A percentile compares a stretch with the other conserved stretches of the same genome.
phyloP scores from a whole-genome alignment of 2,888 invertebrate species.

The Philereme vetulata region DNA sequence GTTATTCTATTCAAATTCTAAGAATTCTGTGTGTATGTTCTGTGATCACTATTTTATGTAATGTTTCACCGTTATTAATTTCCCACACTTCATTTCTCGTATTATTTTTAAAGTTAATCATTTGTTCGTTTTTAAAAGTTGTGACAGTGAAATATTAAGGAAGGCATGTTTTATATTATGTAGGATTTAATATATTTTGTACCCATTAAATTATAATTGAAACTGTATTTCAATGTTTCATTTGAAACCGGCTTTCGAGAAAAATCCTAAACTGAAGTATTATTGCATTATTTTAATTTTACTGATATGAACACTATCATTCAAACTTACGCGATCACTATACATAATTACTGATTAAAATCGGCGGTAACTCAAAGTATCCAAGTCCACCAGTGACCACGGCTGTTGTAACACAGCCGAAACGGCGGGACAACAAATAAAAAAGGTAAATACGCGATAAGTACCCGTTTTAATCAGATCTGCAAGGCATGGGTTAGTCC shows the following conservation, averaged over 20 bases:
- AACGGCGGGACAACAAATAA: too few relatives aligned
- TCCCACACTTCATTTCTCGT: not conserved
- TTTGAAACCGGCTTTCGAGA: conserved; percentile 3
- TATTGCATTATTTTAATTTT: not conserved
- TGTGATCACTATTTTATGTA: not conserved
- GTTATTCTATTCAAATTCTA: conserved; percentile 10
- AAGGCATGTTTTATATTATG: conserved; percentile 57
- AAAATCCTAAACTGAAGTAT: too few relatives aligned
- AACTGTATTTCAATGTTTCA: conserved; percentile 42
- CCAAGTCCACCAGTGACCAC: too few relatives aligned
- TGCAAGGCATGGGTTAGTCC: too few relatives aligned
- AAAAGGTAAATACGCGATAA: too few relatives aligned
- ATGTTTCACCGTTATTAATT: conserved; percentile 14
- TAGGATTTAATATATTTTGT: conserved; percentile 75
- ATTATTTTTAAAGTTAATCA: conserved; percentile 5
- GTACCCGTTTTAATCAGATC: too few relatives aligned
- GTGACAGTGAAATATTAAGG: conserved; percentile 46
- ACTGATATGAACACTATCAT: too few relatives aligned
- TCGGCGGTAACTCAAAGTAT: too few relatives aligned
- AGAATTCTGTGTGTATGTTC: not conserved
- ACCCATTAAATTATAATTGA: conserved; percentile 65
- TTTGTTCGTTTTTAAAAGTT: conserved; percentile 25
- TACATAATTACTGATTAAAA: too few relatives aligned
- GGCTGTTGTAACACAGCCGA: too few relatives aligned
- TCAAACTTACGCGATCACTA: too few relatives aligned